A percentile compares a stretch with the other conserved stretches of the same genome.
Conservation (phyloP, 2,888 invertebrate species). For the Anaspis maculata region DNA sequence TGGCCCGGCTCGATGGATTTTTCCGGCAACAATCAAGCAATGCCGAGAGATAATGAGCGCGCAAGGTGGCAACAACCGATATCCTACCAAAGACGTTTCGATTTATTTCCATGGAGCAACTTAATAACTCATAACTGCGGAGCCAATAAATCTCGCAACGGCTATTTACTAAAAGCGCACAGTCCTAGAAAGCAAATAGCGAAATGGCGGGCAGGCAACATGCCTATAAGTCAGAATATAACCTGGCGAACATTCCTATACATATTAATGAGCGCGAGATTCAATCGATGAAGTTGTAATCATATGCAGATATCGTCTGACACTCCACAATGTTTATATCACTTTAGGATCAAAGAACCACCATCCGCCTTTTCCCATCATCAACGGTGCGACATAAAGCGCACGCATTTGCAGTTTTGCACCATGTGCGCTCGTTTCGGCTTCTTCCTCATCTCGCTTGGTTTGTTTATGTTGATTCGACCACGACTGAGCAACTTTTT, state of each 20-base stretch:
- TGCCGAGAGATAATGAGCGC: too few relatives aligned
- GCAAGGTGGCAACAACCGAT: too few relatives aligned
- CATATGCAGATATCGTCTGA: conserved; percentile 26
- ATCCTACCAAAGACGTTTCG: too few relatives aligned
- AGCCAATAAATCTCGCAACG: conserved; percentile 9
- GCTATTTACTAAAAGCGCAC: conserved; percentile 6
- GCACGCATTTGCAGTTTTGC: too few relatives aligned
- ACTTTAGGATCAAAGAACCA: conserved; percentile 23
- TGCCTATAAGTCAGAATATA: conserved; percentile 17
- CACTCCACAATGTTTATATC: conserved; percentile 27
- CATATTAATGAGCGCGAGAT: conserved; percentile 27
- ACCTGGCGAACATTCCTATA: conserved; percentile 19
- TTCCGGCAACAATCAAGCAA: too few relatives aligned
- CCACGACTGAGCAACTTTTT: too few relatives aligned
- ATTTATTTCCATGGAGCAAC: conserved; percentile 7
- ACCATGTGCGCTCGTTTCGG: too few relatives aligned
- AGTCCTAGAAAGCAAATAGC: conserved; percentile 8
- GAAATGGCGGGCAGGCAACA: conserved; percentile 10
- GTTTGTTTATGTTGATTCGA: too few relatives aligned
- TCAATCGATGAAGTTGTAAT: conserved; percentile 28
- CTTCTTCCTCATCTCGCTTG: too few relatives aligned
- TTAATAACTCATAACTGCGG: conserved; percentile 12
- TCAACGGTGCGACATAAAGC: too few relatives aligned
- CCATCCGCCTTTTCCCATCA: conserved; percentile 15
- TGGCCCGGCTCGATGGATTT: too few relatives aligned